phyloP scores from a whole-genome alignment of 2,113 vertebrate species.

The Progne subis region DNA sequence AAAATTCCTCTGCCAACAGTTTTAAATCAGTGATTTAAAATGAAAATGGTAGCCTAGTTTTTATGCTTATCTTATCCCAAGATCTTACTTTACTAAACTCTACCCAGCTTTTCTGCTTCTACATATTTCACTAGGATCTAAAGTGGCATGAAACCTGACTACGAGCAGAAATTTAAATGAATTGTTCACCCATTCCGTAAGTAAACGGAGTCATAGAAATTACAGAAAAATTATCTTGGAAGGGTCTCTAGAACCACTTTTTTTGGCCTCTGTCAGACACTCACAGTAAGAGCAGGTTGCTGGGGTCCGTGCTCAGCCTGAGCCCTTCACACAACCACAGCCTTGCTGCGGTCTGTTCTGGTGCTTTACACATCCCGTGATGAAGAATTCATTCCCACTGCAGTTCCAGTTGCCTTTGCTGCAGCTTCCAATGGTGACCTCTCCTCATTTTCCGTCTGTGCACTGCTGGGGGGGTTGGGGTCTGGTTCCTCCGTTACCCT shows the following conservation, averaged over 20 bases:
- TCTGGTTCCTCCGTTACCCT: not conserved
- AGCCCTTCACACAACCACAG: not conserved
- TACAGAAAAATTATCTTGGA: not conserved
- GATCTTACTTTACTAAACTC: constrained; percentile 33
- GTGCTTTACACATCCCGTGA: not conserved
- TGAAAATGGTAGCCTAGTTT: constrained; percentile 16
- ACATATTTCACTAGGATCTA: constrained; percentile 30
- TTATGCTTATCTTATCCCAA: constrained; percentile 35
- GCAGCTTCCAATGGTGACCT: not conserved
- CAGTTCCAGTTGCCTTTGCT: not conserved
- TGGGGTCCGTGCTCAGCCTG: not conserved
- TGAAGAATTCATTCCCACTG: not conserved
- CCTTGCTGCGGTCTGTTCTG: fast-evolving
- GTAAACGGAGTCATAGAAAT: not conserved
- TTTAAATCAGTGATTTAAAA: constrained; percentile 48
- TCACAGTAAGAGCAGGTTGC: not conserved
- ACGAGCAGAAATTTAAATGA: constrained; percentile 28
- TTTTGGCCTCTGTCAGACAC: not conserved
- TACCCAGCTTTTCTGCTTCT: constrained; percentile 48
- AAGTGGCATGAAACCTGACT: constrained; percentile 28
- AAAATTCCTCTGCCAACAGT: not conserved
- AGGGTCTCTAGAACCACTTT: not conserved
- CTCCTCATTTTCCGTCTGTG: not conserved
- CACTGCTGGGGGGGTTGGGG: not conserved
- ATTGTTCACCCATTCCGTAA: constrained; percentile 44